Evolutionary conservation across 2,797 vertebrate species (phyloP).

Genomic region (Lepilemur ruficaudatus): DNA sequence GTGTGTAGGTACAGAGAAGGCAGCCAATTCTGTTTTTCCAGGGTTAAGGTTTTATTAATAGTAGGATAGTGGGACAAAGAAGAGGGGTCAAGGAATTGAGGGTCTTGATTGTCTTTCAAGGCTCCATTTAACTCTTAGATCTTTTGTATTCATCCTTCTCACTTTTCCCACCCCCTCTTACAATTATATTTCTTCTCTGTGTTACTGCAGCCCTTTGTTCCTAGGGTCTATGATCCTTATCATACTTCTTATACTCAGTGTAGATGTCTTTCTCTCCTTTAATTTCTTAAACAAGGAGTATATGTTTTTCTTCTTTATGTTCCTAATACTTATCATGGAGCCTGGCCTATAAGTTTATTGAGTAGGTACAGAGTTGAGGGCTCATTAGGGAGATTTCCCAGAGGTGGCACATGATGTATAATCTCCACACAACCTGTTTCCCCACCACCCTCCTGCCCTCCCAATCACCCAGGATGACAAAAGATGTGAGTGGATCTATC

Average conservation of each 20-base stretch:
- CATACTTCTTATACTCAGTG: neutral
- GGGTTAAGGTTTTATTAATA: neutral
- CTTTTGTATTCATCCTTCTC: neutral
- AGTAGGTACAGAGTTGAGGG: neutral
- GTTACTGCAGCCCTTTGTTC: neutral
- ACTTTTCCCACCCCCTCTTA: neutral
- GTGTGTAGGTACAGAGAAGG: neutral
- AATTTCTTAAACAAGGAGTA: neutral
- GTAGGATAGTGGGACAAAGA: neutral
- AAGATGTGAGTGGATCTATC: constrained; percentile 98
- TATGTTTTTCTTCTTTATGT: neutral
- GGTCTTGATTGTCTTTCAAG: neutral
- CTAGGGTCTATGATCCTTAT: neutral
- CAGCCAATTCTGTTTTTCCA: neutral
- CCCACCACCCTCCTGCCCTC: neutral
- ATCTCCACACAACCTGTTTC: neutral
- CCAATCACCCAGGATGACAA: constrained; percentile 91
- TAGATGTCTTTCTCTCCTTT: neutral
- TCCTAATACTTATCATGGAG: neutral
- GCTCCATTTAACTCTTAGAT: neutral
- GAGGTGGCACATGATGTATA: neutral
- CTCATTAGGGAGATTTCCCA: neutral
- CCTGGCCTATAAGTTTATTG: neutral
- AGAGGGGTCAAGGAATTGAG: neutral
- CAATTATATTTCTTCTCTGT: neutral